Percentiles rank a stretch among this genome's conserved stretches.
Evolutionary conservation across 1,140 invertebrate species (phyloP).

Genomic region (Bradysia coprophila): DNA sequence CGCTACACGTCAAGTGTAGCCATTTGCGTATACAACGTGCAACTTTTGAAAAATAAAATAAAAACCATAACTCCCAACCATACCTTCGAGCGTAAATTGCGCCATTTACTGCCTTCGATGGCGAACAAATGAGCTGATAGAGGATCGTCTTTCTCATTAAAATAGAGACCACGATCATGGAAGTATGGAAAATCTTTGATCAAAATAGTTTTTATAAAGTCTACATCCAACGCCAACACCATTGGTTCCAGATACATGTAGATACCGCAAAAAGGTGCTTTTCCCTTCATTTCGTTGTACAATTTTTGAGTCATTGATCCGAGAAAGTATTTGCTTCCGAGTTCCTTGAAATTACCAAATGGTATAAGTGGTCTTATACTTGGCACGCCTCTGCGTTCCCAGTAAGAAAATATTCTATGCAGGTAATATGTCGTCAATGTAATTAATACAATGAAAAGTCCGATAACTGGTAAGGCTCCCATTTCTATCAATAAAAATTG

Average conservation of each 20-base stretch:
- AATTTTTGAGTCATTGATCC: conserved; percentile 19
- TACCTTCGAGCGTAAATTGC: conserved; percentile 26
- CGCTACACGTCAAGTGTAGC: too few relatives aligned
- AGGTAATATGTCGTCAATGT: too few relatives aligned
- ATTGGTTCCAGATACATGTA: conserved; percentile 25
- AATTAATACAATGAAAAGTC: too few relatives aligned
- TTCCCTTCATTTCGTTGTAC: conserved; percentile 1
- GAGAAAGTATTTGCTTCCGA: conserved; percentile 20
- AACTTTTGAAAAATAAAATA: too few relatives aligned
- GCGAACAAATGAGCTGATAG: conserved; percentile 21
- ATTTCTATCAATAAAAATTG: too few relatives aligned
- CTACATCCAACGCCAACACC: conserved; percentile 24
- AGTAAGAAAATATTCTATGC: conserved; percentile 17
- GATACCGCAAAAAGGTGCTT: background rate
- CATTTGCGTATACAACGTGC: too few relatives aligned
- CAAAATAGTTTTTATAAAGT: conserved; percentile 28
- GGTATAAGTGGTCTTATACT: conserved; percentile 23
- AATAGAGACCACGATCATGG: conserved; percentile 24
- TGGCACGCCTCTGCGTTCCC: conserved; percentile 21
- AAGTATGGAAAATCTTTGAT: conserved; percentile 32
- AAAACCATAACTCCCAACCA: too few relatives aligned
- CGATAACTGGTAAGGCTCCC: too few relatives aligned
- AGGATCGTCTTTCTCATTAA: conserved; percentile 25
- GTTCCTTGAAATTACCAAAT: conserved; percentile 26
- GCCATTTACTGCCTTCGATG: conserved; percentile 25